Evolutionary conservation across 2,113 vertebrate genomes (phyloP).

Genomic region (Antigone vipio): DNA sequence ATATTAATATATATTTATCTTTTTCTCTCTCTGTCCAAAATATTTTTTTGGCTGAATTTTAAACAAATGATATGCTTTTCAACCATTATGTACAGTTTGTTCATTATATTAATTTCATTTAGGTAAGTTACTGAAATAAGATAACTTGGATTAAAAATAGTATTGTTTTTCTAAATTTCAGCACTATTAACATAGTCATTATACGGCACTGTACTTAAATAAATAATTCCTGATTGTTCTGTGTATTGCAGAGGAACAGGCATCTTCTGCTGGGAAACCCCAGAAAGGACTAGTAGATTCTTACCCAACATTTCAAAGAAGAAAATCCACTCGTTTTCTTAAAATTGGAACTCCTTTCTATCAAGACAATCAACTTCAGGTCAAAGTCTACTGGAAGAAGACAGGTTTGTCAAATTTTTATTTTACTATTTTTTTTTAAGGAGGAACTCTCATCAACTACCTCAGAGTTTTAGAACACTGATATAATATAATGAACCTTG

Average conservation of each 20-base stretch:
- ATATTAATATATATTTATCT: background rate
- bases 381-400: constrained; percentile 95
- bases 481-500: background rate
- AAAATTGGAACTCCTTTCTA: constrained; percentile 91
- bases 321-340: constrained; percentile 77
- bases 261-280: constrained; percentile 50
- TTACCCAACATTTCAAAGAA: constrained; percentile 71
- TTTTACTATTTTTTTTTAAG: background rate
- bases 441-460: background rate
- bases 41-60: background rate
- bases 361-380: constrained; percentile 89
- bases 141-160: background rate
- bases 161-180: background rate
- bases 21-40: background rate
- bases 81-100: background rate
- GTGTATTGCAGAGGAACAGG: constrained; percentile 66
- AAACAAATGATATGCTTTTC: background rate
- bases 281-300: constrained; percentile 39
- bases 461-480: background rate
- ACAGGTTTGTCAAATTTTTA: constrained; percentile 71
- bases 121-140: background rate
- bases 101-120: background rate
- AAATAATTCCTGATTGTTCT: background rate
- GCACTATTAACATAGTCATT: background rate
- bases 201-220: background rate